Evolutionary conservation across 23 tunicate species (phyloP).

Genomic region (Styela plicata): DNA sequence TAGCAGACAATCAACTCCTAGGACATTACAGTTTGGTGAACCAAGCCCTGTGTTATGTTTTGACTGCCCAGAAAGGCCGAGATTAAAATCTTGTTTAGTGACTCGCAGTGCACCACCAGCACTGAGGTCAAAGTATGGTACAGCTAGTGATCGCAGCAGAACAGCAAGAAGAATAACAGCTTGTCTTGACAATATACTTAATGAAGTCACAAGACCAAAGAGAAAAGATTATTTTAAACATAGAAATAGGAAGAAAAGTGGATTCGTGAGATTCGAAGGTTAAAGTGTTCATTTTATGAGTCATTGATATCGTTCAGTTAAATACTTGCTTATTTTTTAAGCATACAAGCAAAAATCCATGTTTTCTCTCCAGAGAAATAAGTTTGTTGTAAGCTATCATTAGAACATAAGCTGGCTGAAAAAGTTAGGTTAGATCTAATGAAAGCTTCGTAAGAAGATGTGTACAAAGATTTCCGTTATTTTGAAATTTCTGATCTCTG

Average conservation of each 20-base stretch:
- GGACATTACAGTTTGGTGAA: not conserved
- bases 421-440: too few relatives aligned
- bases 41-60: not conserved
- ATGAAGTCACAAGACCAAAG: not conserved
- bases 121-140: not conserved
- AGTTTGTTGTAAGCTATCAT: too few relatives aligned
- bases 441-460: too few relatives aligned
- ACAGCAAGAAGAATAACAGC: not conserved
- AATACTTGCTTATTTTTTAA: too few relatives aligned
- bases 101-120: constrained; percentile 3
- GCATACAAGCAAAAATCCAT: too few relatives aligned
- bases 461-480: too few relatives aligned
- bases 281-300: too few relatives aligned
- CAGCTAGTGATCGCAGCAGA: not conserved
- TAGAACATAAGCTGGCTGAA: too few relatives aligned
- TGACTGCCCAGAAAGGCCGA: not conserved
- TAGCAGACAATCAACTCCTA: not conserved
- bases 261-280: constrained; percentile 27
- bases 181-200: not conserved
- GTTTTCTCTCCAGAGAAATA: too few relatives aligned
- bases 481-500: too few relatives aligned
- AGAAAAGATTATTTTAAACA: not conserved
- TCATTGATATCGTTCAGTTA: too few relatives aligned
- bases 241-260: constrained; percentile 2
- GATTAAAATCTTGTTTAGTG: constrained; percentile 17